Base-by-base conservation (phyloP, 2,888 invertebrate species). In the Digitonthophagus gazella region DNA sequence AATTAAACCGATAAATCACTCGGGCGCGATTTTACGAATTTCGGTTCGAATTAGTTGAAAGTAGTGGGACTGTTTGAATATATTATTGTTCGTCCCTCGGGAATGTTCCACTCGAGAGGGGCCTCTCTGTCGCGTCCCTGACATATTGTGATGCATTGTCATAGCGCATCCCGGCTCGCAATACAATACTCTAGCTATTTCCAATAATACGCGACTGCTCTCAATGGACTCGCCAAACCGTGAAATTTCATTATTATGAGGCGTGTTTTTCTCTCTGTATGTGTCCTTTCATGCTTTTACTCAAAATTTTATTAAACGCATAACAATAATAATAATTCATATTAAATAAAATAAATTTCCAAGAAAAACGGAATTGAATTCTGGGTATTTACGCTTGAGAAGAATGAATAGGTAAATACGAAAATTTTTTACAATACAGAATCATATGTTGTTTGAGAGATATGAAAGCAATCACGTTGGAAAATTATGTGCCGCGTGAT, bases 61-160 rank as follows among this genome's bases (percentile, higher is more conserved):
- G 28, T 44, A 11, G 28, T 11, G 28, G 28, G 6, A 44, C 28
- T n/a, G n/a, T n/a, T n/a, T n/a, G 28, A 44, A 11, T 6, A 11
- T 44, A 8, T 15, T 14, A 14, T 5, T 58, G 58, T 58, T 58
- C 58, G 15, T 1, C 15, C 15, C 15, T 18, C 8, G 58, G 58
- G 58, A 15, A 58, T 8, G 2, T 18, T 14, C 14, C 2, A 54
- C 54, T 8, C 14, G 58, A 58, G 8, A 58, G 15, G 15, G 58
- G 58, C 2, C 18, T 18, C 58, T 15, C 57, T 14, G 57, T 3
- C 16, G 2, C 5, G 3, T 57, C 57, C 15, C 15, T 58, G 58
- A 58, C 58, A 58, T 58, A 58, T 58, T 58, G 58, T 58, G 58
- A 58, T 58, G 58, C 58, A 58, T 58, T 58, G 58, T 58, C 58